Conservation (phyloP, 2,113 vertebrate genomes). For the Pachyramphus minor region DNA sequence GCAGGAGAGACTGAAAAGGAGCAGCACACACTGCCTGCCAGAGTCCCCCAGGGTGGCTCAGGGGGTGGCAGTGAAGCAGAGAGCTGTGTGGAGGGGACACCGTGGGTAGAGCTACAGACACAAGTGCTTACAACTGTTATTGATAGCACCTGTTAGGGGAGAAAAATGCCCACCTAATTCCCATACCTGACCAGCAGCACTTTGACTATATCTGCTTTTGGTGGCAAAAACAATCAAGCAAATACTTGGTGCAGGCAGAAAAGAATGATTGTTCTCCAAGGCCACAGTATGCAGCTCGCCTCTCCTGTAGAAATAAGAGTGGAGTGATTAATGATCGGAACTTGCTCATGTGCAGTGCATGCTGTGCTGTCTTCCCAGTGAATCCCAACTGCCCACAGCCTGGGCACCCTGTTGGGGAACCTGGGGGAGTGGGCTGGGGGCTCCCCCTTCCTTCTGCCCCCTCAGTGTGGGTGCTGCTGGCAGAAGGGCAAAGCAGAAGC, state of each 20-base stretch:
- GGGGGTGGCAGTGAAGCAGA: background rate
- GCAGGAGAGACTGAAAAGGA: background rate
- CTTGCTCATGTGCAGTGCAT: background rate
- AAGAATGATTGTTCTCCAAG: background rate
- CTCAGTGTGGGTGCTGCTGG: background rate
- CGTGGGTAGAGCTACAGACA: background rate
- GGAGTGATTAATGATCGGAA: slow-evolving; percentile 19
- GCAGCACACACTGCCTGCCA: background rate
- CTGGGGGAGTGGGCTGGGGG: background rate
- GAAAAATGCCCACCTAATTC: background rate
- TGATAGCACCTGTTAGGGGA: background rate
- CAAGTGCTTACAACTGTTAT: background rate
- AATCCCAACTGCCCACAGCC: background rate
- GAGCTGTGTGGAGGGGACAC: background rate
- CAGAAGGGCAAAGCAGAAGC: background rate
- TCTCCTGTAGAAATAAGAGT: background rate
- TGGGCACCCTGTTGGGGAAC: background rate
- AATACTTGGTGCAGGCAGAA: background rate
- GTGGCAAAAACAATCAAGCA: slow-evolving; percentile 12
- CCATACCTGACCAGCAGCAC: background rate
- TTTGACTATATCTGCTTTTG: slow-evolving; percentile 8
- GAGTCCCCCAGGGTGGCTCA: background rate
- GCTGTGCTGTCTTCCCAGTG: background rate
- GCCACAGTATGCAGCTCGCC: background rate
- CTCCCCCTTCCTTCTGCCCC: background rate